Base-by-base conservation (phyloP, 2,797 vertebrate genomes). In the Champsocephalus gunnari region DNA sequence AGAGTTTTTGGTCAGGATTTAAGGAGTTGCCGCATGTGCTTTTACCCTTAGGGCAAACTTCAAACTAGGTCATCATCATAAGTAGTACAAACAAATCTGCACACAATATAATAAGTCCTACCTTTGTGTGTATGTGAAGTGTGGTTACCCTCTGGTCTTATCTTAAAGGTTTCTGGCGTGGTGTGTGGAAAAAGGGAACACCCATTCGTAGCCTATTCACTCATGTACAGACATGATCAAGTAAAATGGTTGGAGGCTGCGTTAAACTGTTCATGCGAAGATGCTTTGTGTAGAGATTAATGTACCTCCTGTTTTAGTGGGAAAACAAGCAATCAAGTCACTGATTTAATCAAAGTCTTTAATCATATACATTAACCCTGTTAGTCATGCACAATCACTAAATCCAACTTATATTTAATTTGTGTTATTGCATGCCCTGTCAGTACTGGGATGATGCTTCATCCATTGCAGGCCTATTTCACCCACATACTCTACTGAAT, bases 401-500 rank as follows among this genome's bases (percentile, higher is more conserved):
- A 69, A 77, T 53, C 77, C 49, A 71, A 67, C 66, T 61, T 69
- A 32, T 9, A 17, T 48, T 82, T 79, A 11, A 71, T 68, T 70
- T 28, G 12, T 48, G 48, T 75, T 74, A 61, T 60, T 2, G 9
- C 44, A 34, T 28, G 21, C 19, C 34, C 49, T 34, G 41, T 78
- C 57, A 48, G 21, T 75, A 50, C 78, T 73, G 38, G 50, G 60
- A 66, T 66, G 70, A 70, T 51, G 21, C 68, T 59, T 71, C 43
- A 78, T 86, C 71, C 65, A 72, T 83, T 86, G 76, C 54, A 81
- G 60, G 57, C 55, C 71, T 57, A 24, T 86, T 85, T 81, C 63
- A 83, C 55, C 72, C 73, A 75, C 76, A 83, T 77, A 71, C 75
- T 56, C 21, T 72, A 76, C 72, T 81, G 77, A 87, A 89, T 82